Conservation (phyloP, 2,113 vertebrate genomes). For the Mystacornis crossleyi region DNA sequence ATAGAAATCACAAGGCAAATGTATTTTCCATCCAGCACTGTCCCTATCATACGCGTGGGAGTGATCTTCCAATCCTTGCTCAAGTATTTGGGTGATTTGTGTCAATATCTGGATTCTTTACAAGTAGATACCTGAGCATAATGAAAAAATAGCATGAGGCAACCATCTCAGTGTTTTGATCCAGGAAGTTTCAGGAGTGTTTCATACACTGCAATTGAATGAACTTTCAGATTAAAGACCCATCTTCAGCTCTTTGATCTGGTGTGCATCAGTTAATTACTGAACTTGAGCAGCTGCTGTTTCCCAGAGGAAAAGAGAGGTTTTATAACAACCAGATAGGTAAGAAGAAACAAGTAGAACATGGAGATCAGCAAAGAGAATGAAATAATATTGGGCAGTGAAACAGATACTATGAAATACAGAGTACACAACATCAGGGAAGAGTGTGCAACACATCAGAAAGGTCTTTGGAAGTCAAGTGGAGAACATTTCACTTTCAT, state of each 20-base stretch:
- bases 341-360: background rate
- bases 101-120: background rate
- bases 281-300: background rate
- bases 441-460: background rate
- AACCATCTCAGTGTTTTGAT: background rate
- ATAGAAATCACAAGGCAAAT: background rate
- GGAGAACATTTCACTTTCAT: background rate
- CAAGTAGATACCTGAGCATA: background rate
- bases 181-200: background rate
- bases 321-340: background rate
- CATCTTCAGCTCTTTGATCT: slow-evolving; percentile 7
- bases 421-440: background rate
- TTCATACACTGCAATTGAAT: background rate
- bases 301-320: background rate
- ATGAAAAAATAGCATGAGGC: background rate
- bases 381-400: background rate
- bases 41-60: background rate
- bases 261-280: background rate
- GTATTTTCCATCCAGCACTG: background rate
- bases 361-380: background rate
- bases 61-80: background rate
- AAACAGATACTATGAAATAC: background rate
- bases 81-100: background rate
- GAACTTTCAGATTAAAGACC: background rate
- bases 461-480: background rate